phyloP scores from a whole-genome alignment of 2,113 vertebrate genomes.

The Plotosus lineatus region DNA sequence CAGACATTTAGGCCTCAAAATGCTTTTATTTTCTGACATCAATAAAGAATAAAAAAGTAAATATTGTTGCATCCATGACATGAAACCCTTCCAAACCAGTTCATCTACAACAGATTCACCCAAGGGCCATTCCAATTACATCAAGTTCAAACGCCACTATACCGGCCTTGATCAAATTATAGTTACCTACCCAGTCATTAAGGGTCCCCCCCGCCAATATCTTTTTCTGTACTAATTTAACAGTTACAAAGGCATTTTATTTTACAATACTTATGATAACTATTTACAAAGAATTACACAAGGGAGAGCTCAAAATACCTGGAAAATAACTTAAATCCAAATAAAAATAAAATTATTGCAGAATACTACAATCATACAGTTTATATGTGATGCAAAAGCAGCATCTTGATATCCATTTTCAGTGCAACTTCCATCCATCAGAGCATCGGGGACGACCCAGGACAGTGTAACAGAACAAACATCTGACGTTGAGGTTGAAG shows the following conservation, averaged over 20 bases:
- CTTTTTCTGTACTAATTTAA: constrained; percentile 66
- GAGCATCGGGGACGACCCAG: constrained; percentile 48
- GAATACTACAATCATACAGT: constrained; percentile 94
- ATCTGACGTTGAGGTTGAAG: constrained; percentile 16
- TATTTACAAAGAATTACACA: constrained; percentile 89
- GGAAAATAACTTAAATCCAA: constrained; percentile 88
- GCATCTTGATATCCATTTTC: constrained; percentile 86
- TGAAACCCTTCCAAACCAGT: background rate
- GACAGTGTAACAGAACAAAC: constrained; percentile 45
- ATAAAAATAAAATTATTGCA: constrained; percentile 86
- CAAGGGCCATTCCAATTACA: background rate
- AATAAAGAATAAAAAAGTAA: constrained; percentile 65
- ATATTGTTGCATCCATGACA: constrained; percentile 65
- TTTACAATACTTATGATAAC: constrained; percentile 85
- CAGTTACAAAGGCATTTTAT: constrained; percentile 68
- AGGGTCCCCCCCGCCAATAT: constrained; percentile 55
- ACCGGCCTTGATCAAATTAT: constrained; percentile 78
- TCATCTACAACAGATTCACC: constrained; percentile 27
- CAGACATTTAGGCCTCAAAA: constrained; percentile 48
- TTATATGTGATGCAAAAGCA: constrained; percentile 90
- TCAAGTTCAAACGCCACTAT: constrained; percentile 65
- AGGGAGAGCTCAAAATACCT: constrained; percentile 64
- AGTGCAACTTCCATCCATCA: constrained; percentile 88
- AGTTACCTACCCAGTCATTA: constrained; percentile 64
- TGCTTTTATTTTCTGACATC: constrained; percentile 70